These are phyloP conservation scores for Parnassius apollo DNA, from an alignment of 2,888 invertebrate genomes.

Conservation along the genomic window DNA sequence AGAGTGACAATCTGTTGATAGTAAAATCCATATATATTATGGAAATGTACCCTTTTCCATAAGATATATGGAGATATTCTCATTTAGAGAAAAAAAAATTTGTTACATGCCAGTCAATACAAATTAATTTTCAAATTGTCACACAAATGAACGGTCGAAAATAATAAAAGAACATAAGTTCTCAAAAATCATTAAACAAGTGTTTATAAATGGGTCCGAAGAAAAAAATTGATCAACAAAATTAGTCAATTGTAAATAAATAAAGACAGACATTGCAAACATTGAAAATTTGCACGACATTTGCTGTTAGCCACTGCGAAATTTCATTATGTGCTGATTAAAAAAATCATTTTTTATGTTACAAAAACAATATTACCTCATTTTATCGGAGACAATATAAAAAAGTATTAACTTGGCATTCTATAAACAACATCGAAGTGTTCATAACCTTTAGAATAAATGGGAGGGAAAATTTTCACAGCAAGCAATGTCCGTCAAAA, in stretches of 20 bases:
- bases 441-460: too few relatives aligned
- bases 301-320: neutral
- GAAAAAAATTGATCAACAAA: constrained; percentile 23
- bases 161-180: constrained; percentile 17
- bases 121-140: constrained; percentile 8
- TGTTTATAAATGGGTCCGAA: constrained; percentile 15
- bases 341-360: too few relatives aligned
- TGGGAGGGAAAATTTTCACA: neutral
- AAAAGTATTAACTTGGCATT: too few relatives aligned
- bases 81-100: constrained; percentile 18
- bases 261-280: constrained; percentile 9
- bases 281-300: constrained; percentile 9
- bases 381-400: too few relatives aligned
- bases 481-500: constrained; percentile 5
- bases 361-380: too few relatives aligned
- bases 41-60: neutral
- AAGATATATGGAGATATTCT: too few relatives aligned
- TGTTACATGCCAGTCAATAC: constrained; percentile 5
- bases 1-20: neutral
- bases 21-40: neutral
- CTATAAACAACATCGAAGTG: too few relatives aligned
- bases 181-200: constrained; percentile 17
- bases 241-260: constrained; percentile 24
- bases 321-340: too few relatives aligned
- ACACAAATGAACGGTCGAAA: neutral